Evolutionary conservation across 1,140 invertebrate species (phyloP), one percentile per base, ranked within the genome.

Genomic region (Globodera ellingtonae): DNA sequence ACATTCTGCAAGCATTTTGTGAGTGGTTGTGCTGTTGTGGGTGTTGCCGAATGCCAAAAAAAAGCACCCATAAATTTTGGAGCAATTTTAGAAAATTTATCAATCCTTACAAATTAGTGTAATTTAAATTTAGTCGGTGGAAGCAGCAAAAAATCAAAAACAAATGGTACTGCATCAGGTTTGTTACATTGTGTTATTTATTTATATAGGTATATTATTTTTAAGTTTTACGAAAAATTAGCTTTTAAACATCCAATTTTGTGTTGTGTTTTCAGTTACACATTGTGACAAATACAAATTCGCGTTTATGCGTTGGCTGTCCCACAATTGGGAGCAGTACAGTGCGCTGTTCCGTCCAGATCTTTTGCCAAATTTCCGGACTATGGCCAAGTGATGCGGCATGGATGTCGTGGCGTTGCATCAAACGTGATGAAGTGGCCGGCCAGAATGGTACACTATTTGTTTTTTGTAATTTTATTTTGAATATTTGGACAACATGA

Each of bases 341-440:
- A 46, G 71, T 9, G 52, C 1, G 21, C n/a, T 35, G 8, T 72
- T 72, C 71, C 71, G 18, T 35, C 18, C 52, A 18, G 3, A 80
- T 44, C 15, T 50, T 18, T 59, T 44, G 15, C 81, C 62, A 10
- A 10, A 46, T 48, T 18, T 15, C 73, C 94, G 78, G 95, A 98
- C 90, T 93, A 98, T 87, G 95, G 94, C 69, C 93, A 93, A 6
- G 94, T 95, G 88, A 90, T 99, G 73, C 95, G 95, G 0, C 94
- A 94, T 83, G 97, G 97, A 13, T 99, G 97, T 89, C 95, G 94
- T 90, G 96, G 97, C 77, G 97, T 98, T 91, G 95, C 96, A 2
- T 93, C 94, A 24, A 95, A 96, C 86, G 96, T 95, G 90, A 97
- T 98, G 95, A 95, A 97, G 89, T 98, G 96, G 96, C 94, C 94